phyloP scores from a whole-genome alignment of 2,888 invertebrate genomes.

The Aporophyla nigra region DNA sequence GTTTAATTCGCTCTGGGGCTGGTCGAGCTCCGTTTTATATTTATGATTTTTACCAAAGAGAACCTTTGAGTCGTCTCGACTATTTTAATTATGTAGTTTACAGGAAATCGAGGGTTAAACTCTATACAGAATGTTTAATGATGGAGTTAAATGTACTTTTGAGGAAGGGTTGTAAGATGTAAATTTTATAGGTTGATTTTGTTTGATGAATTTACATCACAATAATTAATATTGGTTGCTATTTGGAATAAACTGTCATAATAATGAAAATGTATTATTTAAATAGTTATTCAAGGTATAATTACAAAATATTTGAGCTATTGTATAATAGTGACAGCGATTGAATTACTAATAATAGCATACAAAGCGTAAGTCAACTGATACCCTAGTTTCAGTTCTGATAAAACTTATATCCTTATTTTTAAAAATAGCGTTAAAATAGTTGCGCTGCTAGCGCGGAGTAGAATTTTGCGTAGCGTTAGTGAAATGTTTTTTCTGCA shows the following conservation, averaged over 20 bases:
- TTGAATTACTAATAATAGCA: too few relatives aligned
- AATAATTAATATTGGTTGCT: not conserved
- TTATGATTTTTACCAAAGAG: slow-evolving; percentile 66
- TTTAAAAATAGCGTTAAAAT: too few relatives aligned
- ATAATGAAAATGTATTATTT: not conserved
- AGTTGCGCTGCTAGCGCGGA: too few relatives aligned
- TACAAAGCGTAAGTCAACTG: not conserved
- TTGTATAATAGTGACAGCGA: not conserved
- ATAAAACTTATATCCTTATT: not conserved
- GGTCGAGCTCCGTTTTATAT: slow-evolving; percentile 61
- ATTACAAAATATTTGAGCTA: not conserved
- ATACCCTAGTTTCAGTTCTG: not conserved
- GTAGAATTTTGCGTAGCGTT: too few relatives aligned
- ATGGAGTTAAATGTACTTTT: slow-evolving; percentile 3
- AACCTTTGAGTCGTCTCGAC: slow-evolving; percentile 41
- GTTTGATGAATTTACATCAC: too few relatives aligned
- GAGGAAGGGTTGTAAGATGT: not conserved
- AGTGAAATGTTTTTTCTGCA: too few relatives aligned
- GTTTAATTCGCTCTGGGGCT: slow-evolving; percentile 73
- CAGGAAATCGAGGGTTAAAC: slow-evolving; percentile 11
- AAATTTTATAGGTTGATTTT: not conserved
- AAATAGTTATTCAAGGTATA: not conserved
- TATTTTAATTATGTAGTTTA: slow-evolving; percentile 55
- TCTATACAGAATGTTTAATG: slow-evolving; percentile 17
- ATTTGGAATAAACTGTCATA: not conserved